Conservation (phyloP, 2,797 vertebrate genomes). For the Cossypha niveicapilla region DNA sequence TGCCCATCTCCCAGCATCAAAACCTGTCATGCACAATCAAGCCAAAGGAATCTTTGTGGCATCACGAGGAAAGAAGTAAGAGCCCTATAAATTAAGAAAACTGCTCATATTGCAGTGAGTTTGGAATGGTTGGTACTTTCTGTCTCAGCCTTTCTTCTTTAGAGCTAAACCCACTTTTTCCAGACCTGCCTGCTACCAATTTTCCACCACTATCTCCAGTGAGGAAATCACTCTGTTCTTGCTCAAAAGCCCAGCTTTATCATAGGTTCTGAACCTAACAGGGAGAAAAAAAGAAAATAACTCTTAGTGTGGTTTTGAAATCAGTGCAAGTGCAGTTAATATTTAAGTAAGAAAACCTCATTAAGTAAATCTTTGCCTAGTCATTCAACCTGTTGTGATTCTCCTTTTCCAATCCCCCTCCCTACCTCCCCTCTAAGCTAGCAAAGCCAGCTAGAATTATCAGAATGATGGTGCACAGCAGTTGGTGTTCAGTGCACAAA, state of each 20-base stretch:
- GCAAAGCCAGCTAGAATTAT: background rate
- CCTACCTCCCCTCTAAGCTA: background rate
- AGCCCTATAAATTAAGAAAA: background rate
- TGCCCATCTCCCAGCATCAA: background rate
- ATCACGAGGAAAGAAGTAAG: background rate
- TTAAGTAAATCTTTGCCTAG: background rate
- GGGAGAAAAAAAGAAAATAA: background rate
- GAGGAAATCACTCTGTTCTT: background rate
- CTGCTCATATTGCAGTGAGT: background rate
- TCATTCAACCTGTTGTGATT: background rate
- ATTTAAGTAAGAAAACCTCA: background rate
- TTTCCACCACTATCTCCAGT: background rate
- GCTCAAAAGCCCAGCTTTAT: background rate
- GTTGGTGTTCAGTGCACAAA: background rate
- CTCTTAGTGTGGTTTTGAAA: background rate
- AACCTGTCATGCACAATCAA: background rate
- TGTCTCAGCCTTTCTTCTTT: background rate
- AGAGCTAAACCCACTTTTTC: background rate
- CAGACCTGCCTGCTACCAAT: background rate
- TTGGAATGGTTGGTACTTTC: background rate
- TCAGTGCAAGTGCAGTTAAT: background rate
- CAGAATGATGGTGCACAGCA: background rate
- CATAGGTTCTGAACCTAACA: background rate
- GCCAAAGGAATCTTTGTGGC: background rate
- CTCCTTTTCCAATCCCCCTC: background rate